Conservation (phyloP, 2,113 vertebrate genomes). For the Chaetorhynchus papuensis region DNA sequence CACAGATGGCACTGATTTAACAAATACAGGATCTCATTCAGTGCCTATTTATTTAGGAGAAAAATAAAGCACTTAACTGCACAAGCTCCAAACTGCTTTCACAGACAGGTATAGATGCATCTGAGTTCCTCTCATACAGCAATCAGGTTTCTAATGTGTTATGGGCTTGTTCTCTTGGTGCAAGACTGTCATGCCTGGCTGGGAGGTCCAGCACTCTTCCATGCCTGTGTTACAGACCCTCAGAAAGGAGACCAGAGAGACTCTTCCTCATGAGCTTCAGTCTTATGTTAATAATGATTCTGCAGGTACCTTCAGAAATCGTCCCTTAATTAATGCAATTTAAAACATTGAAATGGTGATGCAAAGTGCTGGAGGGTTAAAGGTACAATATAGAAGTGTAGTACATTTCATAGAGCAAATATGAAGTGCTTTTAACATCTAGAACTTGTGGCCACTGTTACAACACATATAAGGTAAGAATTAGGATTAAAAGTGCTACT, state of each 20-base stretch:
- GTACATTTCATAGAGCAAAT: neutral
- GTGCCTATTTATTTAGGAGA: neutral
- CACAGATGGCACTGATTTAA: neutral
- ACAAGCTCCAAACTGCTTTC: neutral
- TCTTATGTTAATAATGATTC: neutral
- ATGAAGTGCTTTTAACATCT: neutral
- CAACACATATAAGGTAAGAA: neutral
- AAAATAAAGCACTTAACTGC: neutral
- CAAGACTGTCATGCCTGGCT: neutral
- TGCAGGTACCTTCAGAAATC: neutral
- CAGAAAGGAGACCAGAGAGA: neutral
- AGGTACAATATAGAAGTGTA: neutral
- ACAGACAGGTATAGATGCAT: neutral
- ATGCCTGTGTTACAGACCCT: neutral
- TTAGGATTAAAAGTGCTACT: neutral
- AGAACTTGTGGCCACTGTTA: neutral
- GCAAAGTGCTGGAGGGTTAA: neutral
- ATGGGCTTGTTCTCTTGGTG: accelerated
- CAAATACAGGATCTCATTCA: neutral
- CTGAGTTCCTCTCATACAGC: neutral
- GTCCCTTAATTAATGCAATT: neutral
- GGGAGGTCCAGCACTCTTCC: neutral
- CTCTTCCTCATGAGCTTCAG: neutral
- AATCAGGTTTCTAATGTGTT: neutral
- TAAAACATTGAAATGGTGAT: neutral